Evolutionary conservation across 2,797 vertebrate genomes (phyloP), one percentile per base, ranked within the genome.

Genomic region (Bufotes viridis): DNA sequence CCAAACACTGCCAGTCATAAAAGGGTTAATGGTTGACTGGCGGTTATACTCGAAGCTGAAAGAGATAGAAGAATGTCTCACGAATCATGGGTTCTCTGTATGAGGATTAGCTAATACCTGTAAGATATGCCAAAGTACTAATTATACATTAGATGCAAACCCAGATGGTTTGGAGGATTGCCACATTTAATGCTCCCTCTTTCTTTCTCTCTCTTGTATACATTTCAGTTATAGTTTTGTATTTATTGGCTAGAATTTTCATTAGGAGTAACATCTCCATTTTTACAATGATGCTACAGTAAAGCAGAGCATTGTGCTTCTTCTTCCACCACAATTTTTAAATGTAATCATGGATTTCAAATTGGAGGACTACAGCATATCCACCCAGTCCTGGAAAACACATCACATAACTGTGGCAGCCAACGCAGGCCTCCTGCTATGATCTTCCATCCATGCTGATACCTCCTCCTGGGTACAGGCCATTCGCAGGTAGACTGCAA

Each of bases 91-190:
- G 11, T 70, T 42, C 53, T 69, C 18, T 34, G 3, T 72, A 57
- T 55, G 22, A 72, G 26, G 18, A 58, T 72, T n/a, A 72, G 18
- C 53, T 84, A 84, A 58, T 58, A 60, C 82, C 53, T 84, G 18
- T n/a, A 72, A 70, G 42, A 72, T 70, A 72, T 74, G 81, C 67
- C 53, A 51, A 83, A 72, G 15, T 70, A 57, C 82, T 74, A 74
- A 84, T 84, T 84, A 58, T 34, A 55, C 53, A 60, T 84, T 84
- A 42, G 69, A 72, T 34, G 7, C 18, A 74, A 84, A 58, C 29
- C 82, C 82, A 84, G 82, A 84, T 84, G 82, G 82, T 84, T 65
- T 84, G 82, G 82, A 60, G 82, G 42, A 72, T 84, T 84, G 18
- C 51, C 53, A 34, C 82, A 58, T 72, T 57, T 72, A 55, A 83